phyloP scores from a whole-genome alignment of 1,140 invertebrate species.

The Zaprionus tsacasi region DNA sequence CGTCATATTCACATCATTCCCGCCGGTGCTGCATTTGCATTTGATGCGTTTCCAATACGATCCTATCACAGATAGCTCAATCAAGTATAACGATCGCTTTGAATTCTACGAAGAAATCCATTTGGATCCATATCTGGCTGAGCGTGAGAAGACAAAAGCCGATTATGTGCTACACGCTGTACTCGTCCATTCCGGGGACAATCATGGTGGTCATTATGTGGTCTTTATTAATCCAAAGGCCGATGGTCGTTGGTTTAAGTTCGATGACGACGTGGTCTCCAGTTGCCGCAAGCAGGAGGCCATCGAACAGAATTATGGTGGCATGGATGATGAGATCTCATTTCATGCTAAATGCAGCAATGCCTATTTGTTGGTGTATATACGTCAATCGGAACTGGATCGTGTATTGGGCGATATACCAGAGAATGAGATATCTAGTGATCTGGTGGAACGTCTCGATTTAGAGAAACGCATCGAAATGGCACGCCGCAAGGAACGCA shows the following conservation, averaged over 20 bases:
- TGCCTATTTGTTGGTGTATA: constrained; percentile 99
- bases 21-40: constrained; percentile 98
- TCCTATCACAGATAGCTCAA: constrained; percentile 97
- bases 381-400: constrained; percentile 92
- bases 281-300: constrained; percentile 98
- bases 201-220: constrained; percentile 99
- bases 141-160: constrained; percentile 92
- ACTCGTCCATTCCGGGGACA: constrained; percentile 99
- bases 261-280: constrained; percentile 99
- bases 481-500: constrained; percentile 95
- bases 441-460: constrained; percentile 93
- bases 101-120: constrained; percentile 97
- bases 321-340: constrained; percentile 96
- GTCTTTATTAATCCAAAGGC: constrained; percentile 99
- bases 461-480: constrained; percentile 98
- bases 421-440: constrained; percentile 96
- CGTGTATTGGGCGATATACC: constrained; percentile 91
- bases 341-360: constrained; percentile 97
- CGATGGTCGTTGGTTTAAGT: constrained; percentile 99
- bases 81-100: constrained; percentile 99
- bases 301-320: constrained; percentile 99
- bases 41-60: constrained; percentile 99
- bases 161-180: constrained; percentile 99
- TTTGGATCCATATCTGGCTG: constrained; percentile 92
- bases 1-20: constrained; percentile 98